phyloP scores from a whole-genome alignment of 1,140 invertebrate species.

The Holcopasites calliopsidis region DNA sequence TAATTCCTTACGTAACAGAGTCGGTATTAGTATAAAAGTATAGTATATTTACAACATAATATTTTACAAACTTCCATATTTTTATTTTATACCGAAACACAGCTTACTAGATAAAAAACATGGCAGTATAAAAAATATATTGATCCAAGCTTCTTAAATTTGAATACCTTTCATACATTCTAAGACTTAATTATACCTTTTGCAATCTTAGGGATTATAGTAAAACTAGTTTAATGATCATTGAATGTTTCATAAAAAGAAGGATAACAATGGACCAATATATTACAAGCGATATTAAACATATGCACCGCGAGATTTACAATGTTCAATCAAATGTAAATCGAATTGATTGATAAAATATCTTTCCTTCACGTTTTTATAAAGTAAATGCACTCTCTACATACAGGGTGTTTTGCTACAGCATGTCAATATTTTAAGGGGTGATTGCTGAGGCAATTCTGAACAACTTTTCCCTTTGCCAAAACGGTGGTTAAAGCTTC shows the following conservation, averaged over 20 bases:
- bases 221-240: background rate
- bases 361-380: background rate
- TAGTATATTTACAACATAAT: conserved; percentile 9
- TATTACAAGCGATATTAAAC: background rate
- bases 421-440: no score
- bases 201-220: background rate
- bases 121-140: conserved; percentile 9
- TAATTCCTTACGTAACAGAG: no score
- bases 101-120: background rate
- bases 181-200: background rate
- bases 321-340: background rate
- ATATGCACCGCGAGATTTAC: background rate
- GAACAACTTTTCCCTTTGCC: no score
- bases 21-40: background rate
- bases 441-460: no score
- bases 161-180: background rate
- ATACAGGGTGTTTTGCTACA: no score
- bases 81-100: background rate
- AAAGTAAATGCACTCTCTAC: background rate
- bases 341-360: background rate
- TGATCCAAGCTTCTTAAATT: conserved; percentile 12
- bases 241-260: background rate
- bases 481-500: no score
- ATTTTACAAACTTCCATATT: conserved; percentile 7
- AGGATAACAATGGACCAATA: conserved; percentile 5